phyloP scores from a whole-genome alignment of 2,888 invertebrate genomes.

The Drosophila heteroneura region DNA sequence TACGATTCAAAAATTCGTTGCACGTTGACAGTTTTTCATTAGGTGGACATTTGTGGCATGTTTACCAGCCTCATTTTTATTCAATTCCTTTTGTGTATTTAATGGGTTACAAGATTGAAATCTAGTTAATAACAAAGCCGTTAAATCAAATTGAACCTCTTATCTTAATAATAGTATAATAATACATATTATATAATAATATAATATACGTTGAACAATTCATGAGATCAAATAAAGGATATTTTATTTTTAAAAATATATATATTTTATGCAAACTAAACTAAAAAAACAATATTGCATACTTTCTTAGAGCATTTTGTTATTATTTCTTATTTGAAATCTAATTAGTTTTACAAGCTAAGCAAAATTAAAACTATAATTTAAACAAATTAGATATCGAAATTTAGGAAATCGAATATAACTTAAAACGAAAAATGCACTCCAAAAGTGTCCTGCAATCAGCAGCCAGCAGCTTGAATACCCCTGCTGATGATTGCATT shows the following conservation, averaged over 20 bases:
- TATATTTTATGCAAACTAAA: background rate
- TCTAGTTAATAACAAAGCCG: background rate
- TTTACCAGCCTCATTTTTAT: slow-evolving; percentile 2
- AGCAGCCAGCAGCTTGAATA: background rate
- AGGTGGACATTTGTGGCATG: slow-evolving; percentile 39
- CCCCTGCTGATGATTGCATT: background rate
- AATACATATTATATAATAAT: background rate
- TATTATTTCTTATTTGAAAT: background rate
- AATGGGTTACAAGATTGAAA: background rate
- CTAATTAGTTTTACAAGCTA: background rate
- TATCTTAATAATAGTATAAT: background rate
- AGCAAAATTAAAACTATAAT: background rate
- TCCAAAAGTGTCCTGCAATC: background rate
- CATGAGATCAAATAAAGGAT: too few species aligned
- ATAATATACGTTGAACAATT: too few species aligned
- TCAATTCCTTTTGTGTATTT: background rate
- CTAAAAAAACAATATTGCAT: background rate
- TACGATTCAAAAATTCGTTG: slow-evolving; percentile 52
- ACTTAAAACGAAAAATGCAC: background rate
- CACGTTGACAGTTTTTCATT: slow-evolving; percentile 72
- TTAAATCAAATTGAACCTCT: slow-evolving; percentile 10
- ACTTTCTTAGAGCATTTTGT: background rate
- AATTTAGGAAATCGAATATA: background rate
- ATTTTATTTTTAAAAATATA: too few species aligned
- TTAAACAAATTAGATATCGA: background rate